These are phyloP conservation scores for Conger conger DNA, from an alignment of 2,113 vertebrate genomes.

Conservation along the genomic window DNA sequence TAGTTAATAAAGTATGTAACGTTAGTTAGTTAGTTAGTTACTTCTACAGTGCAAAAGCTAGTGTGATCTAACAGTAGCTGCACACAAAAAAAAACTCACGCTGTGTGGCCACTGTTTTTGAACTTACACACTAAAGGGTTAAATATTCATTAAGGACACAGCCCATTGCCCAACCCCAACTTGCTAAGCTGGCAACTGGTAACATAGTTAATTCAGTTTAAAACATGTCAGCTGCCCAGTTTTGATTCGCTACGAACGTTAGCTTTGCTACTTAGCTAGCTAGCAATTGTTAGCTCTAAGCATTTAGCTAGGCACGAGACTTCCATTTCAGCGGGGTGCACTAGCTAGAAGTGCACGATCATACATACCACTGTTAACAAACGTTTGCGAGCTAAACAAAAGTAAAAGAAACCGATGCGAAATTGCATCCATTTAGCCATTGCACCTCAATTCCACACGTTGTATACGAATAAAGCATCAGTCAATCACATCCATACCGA, in stretches of 20 bases:
- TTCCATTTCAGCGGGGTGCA: no score
- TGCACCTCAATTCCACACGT: not conserved
- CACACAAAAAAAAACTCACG: no score
- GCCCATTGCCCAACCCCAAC: not conserved
- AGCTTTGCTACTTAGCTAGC: not conserved
- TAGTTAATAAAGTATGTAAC: not conserved
- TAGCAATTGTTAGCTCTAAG: not conserved
- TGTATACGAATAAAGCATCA: not conserved
- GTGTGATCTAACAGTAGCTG: no score
- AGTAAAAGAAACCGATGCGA: not conserved
- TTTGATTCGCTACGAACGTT: no score
- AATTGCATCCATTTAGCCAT: not conserved
- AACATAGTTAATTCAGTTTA: not conserved
- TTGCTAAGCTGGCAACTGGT: not conserved
- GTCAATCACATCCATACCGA: not conserved
- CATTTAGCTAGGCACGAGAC: no score
- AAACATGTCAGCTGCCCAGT: not conserved
- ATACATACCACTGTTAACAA: no score
- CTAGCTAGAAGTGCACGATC: no score
- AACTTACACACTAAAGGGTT: no score
- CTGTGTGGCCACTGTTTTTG: no score
- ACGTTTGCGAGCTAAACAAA: not conserved
- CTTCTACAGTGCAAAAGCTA: no score
- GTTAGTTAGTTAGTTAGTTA: no score
- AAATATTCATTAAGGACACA: slow-evolving; percentile 2